Base-by-base conservation (phyloP, 2,113 vertebrate genomes). In the Thermophis baileyi region DNA sequence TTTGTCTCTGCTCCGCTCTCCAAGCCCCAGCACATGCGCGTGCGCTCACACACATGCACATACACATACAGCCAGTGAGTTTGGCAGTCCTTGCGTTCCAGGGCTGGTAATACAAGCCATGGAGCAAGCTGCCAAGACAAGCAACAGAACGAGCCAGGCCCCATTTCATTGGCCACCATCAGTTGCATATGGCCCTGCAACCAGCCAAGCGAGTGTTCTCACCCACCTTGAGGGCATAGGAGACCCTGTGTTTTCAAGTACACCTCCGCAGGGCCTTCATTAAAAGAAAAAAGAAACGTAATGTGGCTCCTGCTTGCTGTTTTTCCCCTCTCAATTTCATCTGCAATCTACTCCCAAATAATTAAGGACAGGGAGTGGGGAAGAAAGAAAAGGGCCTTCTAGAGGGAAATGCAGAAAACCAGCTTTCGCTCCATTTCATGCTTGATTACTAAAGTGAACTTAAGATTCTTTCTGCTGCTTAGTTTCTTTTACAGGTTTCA, bases 231-330 rank as follows among this genome's bases (percentile, higher is more conserved):
- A 97, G 97, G 97, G 97, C 98, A 98, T 96, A 98, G 98, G 97
- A 98, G 97, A 97, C 97, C 97, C 97, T 98, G 97, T 98, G 98
- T 98, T 98, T 98, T 97, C 97, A 98, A 98, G 97, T 97, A 97
- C 97, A 98, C 97, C 97, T 98, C 97, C 97, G 97, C 97, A 97
- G 97, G 97, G 97, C 97, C 96, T 97, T 98, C 97, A 97, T 98
- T 97, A 98, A 97, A 98, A 95, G 97, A 97, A 98, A 98, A 98
- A 97, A 97, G 97, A 98, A 98, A 98, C 97, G 97, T 95, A 97
- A 97, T 49, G 96, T 95, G 96, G 91, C 95, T 96, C 95, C 93
- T 94, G 91, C 96, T 60, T 14, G 92, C 93, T 96, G 95, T 46
- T 93, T 46, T 55, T 87, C 90, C 51, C 96, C 96, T 96, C 94